Conservation (phyloP, 2,797 vertebrate genomes). For the Siniperca scherzeri region DNA sequence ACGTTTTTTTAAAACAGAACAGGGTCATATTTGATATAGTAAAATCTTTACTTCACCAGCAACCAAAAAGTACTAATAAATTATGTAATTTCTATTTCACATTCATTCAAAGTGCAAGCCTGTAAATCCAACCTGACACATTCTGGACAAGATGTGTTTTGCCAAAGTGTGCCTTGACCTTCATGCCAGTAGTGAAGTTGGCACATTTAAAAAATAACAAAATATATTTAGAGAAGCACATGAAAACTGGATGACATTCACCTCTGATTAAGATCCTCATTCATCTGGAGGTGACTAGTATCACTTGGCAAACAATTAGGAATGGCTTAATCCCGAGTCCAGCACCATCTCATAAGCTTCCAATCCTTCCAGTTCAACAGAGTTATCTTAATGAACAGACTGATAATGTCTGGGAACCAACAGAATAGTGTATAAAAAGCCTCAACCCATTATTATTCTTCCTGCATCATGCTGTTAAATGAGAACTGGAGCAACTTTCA, state of each 20-base stretch:
- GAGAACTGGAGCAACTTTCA: conserved; percentile 18
- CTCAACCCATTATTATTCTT: conserved; percentile 18
- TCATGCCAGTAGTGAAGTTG: conserved; percentile 63
- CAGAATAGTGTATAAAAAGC: conserved; percentile 28
- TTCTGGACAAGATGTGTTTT: conserved; percentile 32
- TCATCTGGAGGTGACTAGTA: conserved; percentile 25
- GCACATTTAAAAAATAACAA: conserved; percentile 53
- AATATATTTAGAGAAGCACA: conserved; percentile 18
- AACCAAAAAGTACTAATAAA: conserved; percentile 86
- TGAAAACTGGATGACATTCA: conserved; percentile 37
- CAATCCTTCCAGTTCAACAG: conserved; percentile 42
- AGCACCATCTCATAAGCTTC: conserved; percentile 33
- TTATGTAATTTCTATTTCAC: conserved; percentile 76
- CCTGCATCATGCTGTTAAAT: conserved; percentile 44
- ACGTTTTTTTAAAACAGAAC: conserved; percentile 27
- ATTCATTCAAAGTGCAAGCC: conserved; percentile 80
- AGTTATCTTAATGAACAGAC: conserved; percentile 36
- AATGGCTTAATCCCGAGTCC: conserved; percentile 56
- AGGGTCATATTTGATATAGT: conserved; percentile 50
- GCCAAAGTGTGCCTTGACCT: conserved; percentile 27
- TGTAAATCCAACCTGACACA: conserved; percentile 60
- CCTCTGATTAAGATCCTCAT: conserved; percentile 30
- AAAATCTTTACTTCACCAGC: conserved; percentile 86
- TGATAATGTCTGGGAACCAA: conserved; percentile 17
- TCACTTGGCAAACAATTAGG: conserved; percentile 67